Base-by-base conservation (phyloP, 2,113 vertebrate species). In the Boulengeromyrus knoepffleri region DNA sequence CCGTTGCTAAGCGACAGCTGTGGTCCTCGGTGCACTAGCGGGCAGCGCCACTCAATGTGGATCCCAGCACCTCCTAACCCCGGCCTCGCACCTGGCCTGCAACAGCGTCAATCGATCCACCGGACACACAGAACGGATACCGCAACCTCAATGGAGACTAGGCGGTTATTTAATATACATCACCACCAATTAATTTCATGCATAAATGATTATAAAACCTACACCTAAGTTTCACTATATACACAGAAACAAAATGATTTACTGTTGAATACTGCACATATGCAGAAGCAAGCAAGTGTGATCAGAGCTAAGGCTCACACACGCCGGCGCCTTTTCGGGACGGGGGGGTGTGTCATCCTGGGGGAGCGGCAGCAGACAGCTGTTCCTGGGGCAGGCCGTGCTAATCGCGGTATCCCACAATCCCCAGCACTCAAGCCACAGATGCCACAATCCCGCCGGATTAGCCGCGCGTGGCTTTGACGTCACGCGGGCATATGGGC, bases 391-490 rank as follows among this genome's bases (percentile, higher is more conserved):
- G 46, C 50, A 87, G 89, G 91, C 88, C 77, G 66, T 88, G 89
- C 27, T 93, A 93, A 93, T 92, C 92, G 89, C 89, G 2, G 17
- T 24, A 90, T 89, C 88, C 88, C 88, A 83, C 88, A 89, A 89
- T 89, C 88, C 88, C 88, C 1, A 53, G 74, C 49, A 53, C 47
- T 39, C 46, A 47, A 47, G 39, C 83, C 91, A 90, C 87, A 70
- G 86, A 91, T 91, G 88, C 88, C 87, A 87, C 92, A 93, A 92
- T 92, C 93, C 90, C 39, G 42, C 39, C 31, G 88, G 93, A 92
- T 93, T 92, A 92, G 85, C 85, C 91, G 84, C 36, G 50, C 49
- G 17, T 50, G 53, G 47, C 49, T 31, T 49, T 89, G 47, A 91
- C 91, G 92, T 90, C 91, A 89, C 77, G 89, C 88, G 90, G 88